Evolutionary conservation across 64 coral and sea anemone genomes (phyloP), one percentile per base, ranked within the genome.

Genomic region (Porites lutea): DNA sequence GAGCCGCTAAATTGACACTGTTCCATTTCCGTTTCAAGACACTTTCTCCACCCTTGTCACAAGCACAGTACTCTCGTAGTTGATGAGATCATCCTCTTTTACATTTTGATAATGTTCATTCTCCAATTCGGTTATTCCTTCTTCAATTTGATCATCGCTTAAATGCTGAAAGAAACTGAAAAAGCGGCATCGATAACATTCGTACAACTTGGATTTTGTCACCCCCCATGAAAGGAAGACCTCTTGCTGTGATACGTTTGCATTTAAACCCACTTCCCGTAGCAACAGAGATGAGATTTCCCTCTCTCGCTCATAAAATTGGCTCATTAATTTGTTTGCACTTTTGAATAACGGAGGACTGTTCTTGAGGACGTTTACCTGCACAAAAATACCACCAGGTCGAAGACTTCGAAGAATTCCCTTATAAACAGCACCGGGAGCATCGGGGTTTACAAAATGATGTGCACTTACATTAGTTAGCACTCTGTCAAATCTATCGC

Each of bases 181-280:
- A n/a, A 79, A 79, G 19, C 77, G 77, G 23, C 77, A 16, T 13
- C 77, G 53, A 16, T 58, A 20, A 16, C 21, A 58, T 19, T 79
- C 52, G 19, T 79, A 79, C 77, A 50, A 79, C 77, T 58, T 18
- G 52, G 52, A 79, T 79, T 79, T 79, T 20, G 18, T 79, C 19
- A 79, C 77, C 0, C 8, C 27, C 48, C 15, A 79, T 2, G n/a
- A n/a, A n/a, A n/a, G n/a, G n/a, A 12, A 11, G n/a, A 79, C 27
- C 52, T 45, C n/a, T 58, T 81, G 21, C 20, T 61, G 18, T 22
- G 3, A 62, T 5, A 81, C 58, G 19, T 80, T 52, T 15, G 55
- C 55, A 15, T 63, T 37, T 22, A 81, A 48, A 62, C 44, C 44
- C 2, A 13, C 20, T 59, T 15, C 15, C 57, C 54, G 23, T 6